Evolutionary conservation across 1,140 invertebrate genomes (phyloP), one percentile per base, ranked within the genome.

Genomic region (Temnothorax nylanderi): DNA sequence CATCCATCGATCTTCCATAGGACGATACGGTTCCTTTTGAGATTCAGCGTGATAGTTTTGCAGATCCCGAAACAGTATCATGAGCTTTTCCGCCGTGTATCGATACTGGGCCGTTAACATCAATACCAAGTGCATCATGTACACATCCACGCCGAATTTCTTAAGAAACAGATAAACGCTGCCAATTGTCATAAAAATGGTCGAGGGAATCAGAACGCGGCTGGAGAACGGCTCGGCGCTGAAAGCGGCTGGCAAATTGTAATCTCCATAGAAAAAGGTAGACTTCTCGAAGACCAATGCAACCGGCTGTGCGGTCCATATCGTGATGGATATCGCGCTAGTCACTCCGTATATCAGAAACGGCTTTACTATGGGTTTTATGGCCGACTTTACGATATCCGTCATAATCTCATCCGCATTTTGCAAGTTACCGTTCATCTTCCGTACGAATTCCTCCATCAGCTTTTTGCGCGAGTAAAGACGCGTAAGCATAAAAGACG

Each of bases 111-210:
- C 89, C 0, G 91, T 91, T 7, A 90, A 56, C 6, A 92, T 47
- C 1, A 90, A 54, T n/a, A 92, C 85, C 1, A 90, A 34, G 8
- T 92, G 81, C 34, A 88, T 91, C 18, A 82, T 85, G 37, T 92
- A 92, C 2, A 92, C 0, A 18, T 92, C 92, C 10, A 91, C 32
- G 10, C 91, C 67, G 2, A 74, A 56, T 58, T 92, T 92, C 44
- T 69, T 87, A 0, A 72, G 21, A 0, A 91, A 65, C 7, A 44
- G 7, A 8, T 65, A 86, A 2, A 34, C 1, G 2, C 26, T 21
- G 3, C 85, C 90, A 6, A 91, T 2, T 3, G 72, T 21, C 64
- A 90, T 65, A 0, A 89, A 11, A 0, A 87, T 0, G 18, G 76
- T 54, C 3, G 84, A 77, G 0, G 0, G 5, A 6, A 81, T n/a